Evolutionary conservation across 2,113 vertebrate genomes (phyloP), one percentile per base, ranked within the genome.

Genomic region (Entomyzon cyanotis): DNA sequence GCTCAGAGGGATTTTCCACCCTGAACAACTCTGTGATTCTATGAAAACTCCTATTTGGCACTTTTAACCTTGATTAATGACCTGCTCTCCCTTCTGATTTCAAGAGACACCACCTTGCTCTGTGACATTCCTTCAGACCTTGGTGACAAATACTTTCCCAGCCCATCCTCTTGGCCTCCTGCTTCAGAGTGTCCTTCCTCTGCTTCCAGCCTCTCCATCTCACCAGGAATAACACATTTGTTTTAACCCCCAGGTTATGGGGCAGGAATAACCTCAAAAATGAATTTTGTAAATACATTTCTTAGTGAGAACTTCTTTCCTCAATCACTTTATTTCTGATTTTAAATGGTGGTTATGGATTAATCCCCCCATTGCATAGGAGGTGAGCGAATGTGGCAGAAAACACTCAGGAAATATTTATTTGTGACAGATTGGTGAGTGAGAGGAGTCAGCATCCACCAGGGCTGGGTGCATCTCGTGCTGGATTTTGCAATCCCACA

Each of bases 241-340:
- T 47, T 41, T 42, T 22, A 21, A 8, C 22, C 8, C 16, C 31
- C 47, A 16, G 83, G 27, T 85, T 46, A 60, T 50, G 55, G 42
- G 60, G 75, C 39, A 47, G 75, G 25, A 75, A 82, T 63, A 84
- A 59, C n/a, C n/a, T 59, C 22, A 2, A 31, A n/a, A 59, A 81
- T 33, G 24, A 56, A 47, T 39, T 39, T 39, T 68, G 25, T 83
- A 84, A 93, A 84, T 85, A 24, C 20, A 50, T 58, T 64, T 84
- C 47, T 87, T n/a, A 80, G 74, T 95, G 50, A 59, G 44, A 81
- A 92, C 60, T 90, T 39, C 56, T 59, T 96, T 89, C 95, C 56
- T 52, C 50, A 95, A 77, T 91, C 46, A 22, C 55, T 87, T 93
- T 65, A 69, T 56, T 94, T 70, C 28, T 89, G 74, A 90, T 89